Evolutionary conservation across 2,888 invertebrate genomes (phyloP), one percentile per base, ranked within the genome.

Genomic region (Camptogramma bilineatum): DNA sequence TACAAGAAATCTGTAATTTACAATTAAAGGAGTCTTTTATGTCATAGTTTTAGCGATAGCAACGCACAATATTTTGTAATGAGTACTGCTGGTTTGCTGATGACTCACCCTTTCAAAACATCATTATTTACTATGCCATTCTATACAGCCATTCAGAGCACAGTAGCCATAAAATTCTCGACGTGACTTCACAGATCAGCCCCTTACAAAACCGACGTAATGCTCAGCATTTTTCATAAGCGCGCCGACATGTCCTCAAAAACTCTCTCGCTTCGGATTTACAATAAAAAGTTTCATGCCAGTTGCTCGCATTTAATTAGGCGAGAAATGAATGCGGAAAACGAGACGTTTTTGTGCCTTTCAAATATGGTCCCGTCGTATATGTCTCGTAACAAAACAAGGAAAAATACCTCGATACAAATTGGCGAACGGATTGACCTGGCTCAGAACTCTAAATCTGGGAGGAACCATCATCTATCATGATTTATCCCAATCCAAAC

Each of bases 401-500:
- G 55, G 50, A 53, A 68, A 66, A 73, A 70, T 62, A 71, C 62
- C 66, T 72, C 69, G 56, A 73, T 56, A 75, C 81, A 86, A 87
- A 87, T 87, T 80, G 80, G 78, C 81, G 83, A 81, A 81, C 77
- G 74, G 79, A 86, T 84, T 83, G 81, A 81, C 78, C 78, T 79
- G 75, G 77, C 77, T 83, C 55, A 54, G 57, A 85, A 86, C 83
- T 85, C 79, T 73, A 82, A 86, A 85, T 87, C 83, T 83, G 82
- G 79, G 82, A 80, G 82, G 82, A 79, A 75, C 74, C 77, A 86
- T 86, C 86, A 89, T 91, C 82, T 85, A 87, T 90, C 86, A 90
- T 88, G 88, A 90, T 89, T 90, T 89, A 88, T 89, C 87, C 81
- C 74, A 83, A 86, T 87, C 86, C 83, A 83, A 85, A 81, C 78